phyloP scores from a whole-genome alignment of 2,888 invertebrate genomes.

The Lochmaea crataegi region DNA sequence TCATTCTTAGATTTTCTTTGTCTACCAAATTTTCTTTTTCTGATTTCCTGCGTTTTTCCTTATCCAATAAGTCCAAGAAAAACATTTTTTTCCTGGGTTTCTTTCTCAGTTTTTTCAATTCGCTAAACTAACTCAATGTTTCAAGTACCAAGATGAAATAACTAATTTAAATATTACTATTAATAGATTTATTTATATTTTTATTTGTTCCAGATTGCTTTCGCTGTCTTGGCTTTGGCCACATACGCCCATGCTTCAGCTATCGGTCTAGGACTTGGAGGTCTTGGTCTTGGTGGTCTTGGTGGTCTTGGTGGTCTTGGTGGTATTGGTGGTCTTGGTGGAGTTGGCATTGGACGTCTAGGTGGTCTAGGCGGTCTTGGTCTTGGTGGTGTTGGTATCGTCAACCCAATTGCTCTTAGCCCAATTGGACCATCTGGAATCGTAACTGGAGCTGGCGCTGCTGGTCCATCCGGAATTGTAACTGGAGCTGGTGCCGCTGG shows the following conservation, averaged over 20 bases:
- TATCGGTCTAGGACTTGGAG: constrained; percentile 15
- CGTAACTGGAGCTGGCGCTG: constrained; percentile 30
- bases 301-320: constrained; percentile 22
- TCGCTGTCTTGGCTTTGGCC: constrained; percentile 32
- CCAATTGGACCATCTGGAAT: constrained; percentile 39
- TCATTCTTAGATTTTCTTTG: too few species aligned
- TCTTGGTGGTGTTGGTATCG: constrained; percentile 3
- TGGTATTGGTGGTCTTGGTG: constrained; percentile 7
- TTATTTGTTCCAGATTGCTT: constrained; percentile 24
- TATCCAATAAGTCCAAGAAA: too few species aligned
- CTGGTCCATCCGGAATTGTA: constrained; percentile 27
- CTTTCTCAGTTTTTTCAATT: too few species aligned
- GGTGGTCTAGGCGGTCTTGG: constrained; percentile 10
- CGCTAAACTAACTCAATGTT: too few species aligned
- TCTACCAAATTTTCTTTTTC: too few species aligned
- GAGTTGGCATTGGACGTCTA: constrained; percentile 16
- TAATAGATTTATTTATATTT: background rate
- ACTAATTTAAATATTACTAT: too few species aligned
- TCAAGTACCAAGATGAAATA: too few species aligned
- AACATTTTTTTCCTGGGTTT: too few species aligned
- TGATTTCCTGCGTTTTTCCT: too few species aligned
- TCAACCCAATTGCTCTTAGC: constrained; percentile 36
- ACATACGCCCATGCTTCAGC: constrained; percentile 28
- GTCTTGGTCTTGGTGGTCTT: background rate
- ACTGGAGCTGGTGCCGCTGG: constrained; percentile 26